A percentile compares a stretch with the other conserved stretches of the same genome.
Conservation (phyloP, 2,797 vertebrate species). For the Triplophysa bombifrons region DNA sequence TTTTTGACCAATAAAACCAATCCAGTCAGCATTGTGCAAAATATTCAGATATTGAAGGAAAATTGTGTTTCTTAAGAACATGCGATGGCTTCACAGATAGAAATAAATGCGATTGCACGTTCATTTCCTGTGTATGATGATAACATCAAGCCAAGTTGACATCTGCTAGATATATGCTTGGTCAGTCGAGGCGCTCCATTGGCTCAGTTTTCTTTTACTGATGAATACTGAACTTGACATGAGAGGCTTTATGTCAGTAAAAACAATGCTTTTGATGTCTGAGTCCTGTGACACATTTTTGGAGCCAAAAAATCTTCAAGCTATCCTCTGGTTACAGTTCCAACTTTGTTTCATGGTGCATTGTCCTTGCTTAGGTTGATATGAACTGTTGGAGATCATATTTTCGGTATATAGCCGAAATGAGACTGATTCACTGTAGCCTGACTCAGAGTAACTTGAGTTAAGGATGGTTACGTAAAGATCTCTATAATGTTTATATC, state of each 20-base stretch:
- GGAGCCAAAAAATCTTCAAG: background rate
- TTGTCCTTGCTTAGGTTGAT: background rate
- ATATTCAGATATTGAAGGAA: background rate
- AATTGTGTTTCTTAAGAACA: background rate
- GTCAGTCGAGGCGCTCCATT: slow-evolving; percentile 33
- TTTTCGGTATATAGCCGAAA: slow-evolving; percentile 15
- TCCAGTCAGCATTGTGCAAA: background rate
- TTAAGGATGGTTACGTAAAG: slow-evolving; percentile 46
- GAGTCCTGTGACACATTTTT: background rate
- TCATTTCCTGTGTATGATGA: slow-evolving; percentile 6
- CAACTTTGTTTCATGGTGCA: background rate
- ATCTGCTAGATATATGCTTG: slow-evolving; percentile 22
- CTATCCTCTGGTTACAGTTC: background rate
- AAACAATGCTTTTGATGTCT: slow-evolving; percentile 16
- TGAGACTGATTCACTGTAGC: slow-evolving; percentile 39
- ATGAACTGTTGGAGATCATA: slow-evolving; percentile 12
- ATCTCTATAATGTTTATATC: slow-evolving; percentile 48
- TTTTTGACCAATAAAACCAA: background rate
- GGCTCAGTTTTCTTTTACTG: slow-evolving; percentile 15
- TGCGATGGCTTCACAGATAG: background rate
- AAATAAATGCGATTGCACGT: slow-evolving; percentile 2
- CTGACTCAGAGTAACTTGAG: slow-evolving; percentile 23
- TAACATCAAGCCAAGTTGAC: slow-evolving; percentile 28
- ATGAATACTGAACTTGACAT: slow-evolving; percentile 13
- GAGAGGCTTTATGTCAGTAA: slow-evolving; percentile 3